Base-by-base conservation (phyloP, 2,888 invertebrate genomes). In the Erebia ligea region DNA sequence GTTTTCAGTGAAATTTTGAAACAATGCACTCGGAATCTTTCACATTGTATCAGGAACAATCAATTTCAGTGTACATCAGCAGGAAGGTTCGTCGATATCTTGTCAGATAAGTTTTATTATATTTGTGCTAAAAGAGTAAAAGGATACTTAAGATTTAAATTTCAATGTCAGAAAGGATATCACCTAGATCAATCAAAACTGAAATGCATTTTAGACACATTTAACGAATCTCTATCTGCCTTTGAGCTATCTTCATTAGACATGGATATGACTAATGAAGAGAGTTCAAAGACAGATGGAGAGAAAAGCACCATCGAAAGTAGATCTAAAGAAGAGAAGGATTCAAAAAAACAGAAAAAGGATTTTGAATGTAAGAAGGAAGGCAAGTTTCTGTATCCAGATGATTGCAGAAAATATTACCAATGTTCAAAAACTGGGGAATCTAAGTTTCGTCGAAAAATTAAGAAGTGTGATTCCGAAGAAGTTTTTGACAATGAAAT, bases 11-110 rank as follows among this genome's bases (percentile, higher is more conserved):
- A 91, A 68, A 79, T 87, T 45, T 85, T 83, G 72, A 91, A 90
- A 73, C 89, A 86, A 75, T 95, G 94, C 79, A 93, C 92, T 45
- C 89, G 85, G 73, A 88, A 93, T 75, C 82, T 89, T 69, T 86
- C 92, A n/a, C 91, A 91, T 76, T 95, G 92, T 76, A 78, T 88
- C 48, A 86, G 89, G 79, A 84, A 91, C 52, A 90, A 90, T 74
- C 90, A 93, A 79, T 94, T 94, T 77, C 83, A 84, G 76, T 95
- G 95, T 81, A 80, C 86, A 52, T 75, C 82, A 34, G 84, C 83
- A 76, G 92, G 93, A 3, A 84, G 90, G 65, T 95, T 90, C 77
- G 82, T 80, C 73, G 89, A 90, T 72, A 78, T 84, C 58, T 79
- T 85, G 48, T 82, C 82, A 65, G 87, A 90, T 73, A 87, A 92